These are phyloP conservation scores for Listrodromus nycthemerus DNA, from an alignment of 2,888 invertebrate species.

Conservation along the genomic window DNA sequence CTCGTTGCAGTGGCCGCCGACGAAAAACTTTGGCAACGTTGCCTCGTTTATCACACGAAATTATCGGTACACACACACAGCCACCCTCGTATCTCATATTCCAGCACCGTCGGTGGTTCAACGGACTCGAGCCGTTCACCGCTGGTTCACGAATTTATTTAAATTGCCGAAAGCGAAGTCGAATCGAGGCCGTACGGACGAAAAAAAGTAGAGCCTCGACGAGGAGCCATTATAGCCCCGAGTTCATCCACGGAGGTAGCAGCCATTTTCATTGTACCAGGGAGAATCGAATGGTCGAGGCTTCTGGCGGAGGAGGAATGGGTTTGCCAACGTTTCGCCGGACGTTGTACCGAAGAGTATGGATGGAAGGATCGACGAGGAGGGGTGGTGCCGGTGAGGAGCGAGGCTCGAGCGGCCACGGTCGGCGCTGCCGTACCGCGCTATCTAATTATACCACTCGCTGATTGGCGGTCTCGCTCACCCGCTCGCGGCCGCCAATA, in stretches of 20 bases:
- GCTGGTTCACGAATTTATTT: not conserved
- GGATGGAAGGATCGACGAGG: constrained; percentile 13
- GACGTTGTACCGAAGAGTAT: too few relatives aligned
- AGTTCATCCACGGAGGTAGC: not conserved
- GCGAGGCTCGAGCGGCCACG: not conserved
- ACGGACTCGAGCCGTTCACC: too few relatives aligned
- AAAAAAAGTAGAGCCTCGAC: constrained; percentile 52
- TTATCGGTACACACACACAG: too few relatives aligned
- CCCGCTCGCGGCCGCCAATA: constrained; percentile 67
- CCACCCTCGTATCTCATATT: too few relatives aligned
- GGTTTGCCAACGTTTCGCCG: constrained; percentile 41
- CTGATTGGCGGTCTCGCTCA: constrained; percentile 72
- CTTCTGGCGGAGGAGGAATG: constrained; percentile 29
- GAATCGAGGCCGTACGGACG: constrained; percentile 4
- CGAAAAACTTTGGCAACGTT: too few relatives aligned
- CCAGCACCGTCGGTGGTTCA: too few relatives aligned
- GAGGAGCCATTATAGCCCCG: constrained; percentile 52
- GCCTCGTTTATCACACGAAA: too few relatives aligned
- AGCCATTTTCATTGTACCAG: constrained; percentile 37
- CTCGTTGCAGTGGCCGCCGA: too few relatives aligned
- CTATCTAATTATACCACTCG: constrained; percentile 71
- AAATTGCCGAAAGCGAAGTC: not conserved
- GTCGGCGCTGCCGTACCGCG: constrained; percentile 31
- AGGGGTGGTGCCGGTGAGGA: not conserved
- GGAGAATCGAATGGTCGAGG: constrained; percentile 53